Base-by-base conservation (phyloP, 2,888 invertebrate genomes). In the Eilema depressum region DNA sequence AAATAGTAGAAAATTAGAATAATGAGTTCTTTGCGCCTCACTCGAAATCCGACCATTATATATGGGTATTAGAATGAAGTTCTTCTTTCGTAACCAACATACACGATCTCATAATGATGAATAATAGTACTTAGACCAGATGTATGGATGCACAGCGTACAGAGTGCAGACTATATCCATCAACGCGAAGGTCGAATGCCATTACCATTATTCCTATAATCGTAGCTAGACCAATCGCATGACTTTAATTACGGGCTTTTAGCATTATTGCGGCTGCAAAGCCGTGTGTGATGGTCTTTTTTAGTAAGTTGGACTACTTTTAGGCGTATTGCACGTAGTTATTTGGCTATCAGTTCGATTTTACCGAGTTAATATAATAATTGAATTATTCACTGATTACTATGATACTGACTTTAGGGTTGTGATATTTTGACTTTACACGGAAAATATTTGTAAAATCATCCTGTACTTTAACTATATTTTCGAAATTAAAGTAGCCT, bases 101-200 rank as follows among this genome's bases (percentile, higher is more conserved):
- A 75, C 71, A 74, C 67, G 77, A 75, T 73, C 70, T 75, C 66
- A 66, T 79, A 73, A 71, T 76, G 71, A 77, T 76, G 73, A 76
- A 77, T 80, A 75, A 78, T 65, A 70, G 63, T 66, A 61, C 70
- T 71, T 78, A 66, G 53, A 63, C 63, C 62, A 68, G 79, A 69
- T 67, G 69, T 30, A 26, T 69, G 61, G 70, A 63, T 65, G 68
- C 62, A 69, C 64, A 69, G 47, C 60, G 25, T 59, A 23, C 8
- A 28, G 41, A 59, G 33, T 59, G 14, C 12, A 47, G 41, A 59
- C 60, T 68, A 57, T 26, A 63, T 69, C 56, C 63, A 69, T 69
- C 63, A 69, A 37, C 23, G 12, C 41, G 68, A 69, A 69, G 68
- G 57, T 63, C 57, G 63, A 28, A 69, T 68, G 68, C 63, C 63